phyloP scores from a whole-genome alignment of 2,888 invertebrate genomes.

The Dynastes grantii region DNA sequence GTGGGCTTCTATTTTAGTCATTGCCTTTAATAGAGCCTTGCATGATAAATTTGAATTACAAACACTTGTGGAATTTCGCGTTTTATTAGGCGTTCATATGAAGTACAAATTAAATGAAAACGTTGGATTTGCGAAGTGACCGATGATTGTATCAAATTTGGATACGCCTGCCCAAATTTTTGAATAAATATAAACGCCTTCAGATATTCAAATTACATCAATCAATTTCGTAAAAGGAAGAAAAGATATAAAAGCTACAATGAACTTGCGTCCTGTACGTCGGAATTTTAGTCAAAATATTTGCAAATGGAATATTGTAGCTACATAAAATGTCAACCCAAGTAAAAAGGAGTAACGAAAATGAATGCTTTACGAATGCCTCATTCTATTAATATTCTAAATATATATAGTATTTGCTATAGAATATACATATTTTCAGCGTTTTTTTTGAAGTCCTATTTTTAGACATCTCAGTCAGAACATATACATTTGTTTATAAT shows the following conservation, averaged over 20 bases:
- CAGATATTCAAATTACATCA: background rate
- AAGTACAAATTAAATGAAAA: background rate
- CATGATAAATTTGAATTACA: constrained; percentile 12
- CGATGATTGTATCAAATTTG: background rate
- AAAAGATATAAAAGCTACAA: constrained; percentile 28
- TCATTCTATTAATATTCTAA: background rate
- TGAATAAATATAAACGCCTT: constrained; percentile 7
- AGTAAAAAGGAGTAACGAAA: no score
- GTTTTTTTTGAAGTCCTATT: no score
- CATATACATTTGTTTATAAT: constrained; percentile 31
- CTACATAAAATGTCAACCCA: no score
- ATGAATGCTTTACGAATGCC: no score
- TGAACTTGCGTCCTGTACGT: background rate
- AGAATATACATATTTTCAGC: background rate
- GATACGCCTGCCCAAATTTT: background rate
- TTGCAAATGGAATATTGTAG: background rate
- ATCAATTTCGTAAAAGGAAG: constrained; percentile 19
- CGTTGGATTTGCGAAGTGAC: background rate
- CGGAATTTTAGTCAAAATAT: background rate
- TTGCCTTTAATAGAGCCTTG: constrained; percentile 20
- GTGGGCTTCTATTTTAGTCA: constrained; percentile 22
- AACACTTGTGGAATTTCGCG: constrained; percentile 26
- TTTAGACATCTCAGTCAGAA: background rate
- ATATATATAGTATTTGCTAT: background rate
- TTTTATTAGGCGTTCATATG: background rate